Evolutionary conservation across 2,888 invertebrate genomes (phyloP).

Genomic region (Macrophya annulata): DNA sequence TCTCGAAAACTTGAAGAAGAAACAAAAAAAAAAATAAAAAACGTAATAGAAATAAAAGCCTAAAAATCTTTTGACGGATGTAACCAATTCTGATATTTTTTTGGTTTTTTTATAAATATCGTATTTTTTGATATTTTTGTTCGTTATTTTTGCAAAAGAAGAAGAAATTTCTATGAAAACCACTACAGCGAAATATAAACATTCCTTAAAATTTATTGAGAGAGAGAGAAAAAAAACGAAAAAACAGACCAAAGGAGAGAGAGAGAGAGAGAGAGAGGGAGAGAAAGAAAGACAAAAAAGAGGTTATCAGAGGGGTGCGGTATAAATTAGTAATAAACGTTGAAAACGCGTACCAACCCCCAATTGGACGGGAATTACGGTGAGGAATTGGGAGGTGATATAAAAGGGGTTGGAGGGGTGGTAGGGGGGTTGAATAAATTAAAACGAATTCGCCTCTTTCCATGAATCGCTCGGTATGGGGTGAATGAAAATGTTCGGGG

Average conservation of each 20-base stretch:
- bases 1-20: too few relatives aligned
- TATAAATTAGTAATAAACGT: conserved; percentile 10
- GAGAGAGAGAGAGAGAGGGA: background rate
- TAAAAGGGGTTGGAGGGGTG: too few relatives aligned
- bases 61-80: background rate
- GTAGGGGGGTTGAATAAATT: conserved; percentile 1
- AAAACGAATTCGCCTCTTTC: conserved; percentile 10
- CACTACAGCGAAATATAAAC: background rate
- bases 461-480: background rate
- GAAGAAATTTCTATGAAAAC: background rate
- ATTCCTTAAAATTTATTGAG: background rate
- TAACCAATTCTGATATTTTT: background rate
- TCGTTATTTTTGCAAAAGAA: too few relatives aligned
- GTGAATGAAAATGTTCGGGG: background rate
- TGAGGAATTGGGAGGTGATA: too few relatives aligned
- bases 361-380: background rate
- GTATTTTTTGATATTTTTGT: too few relatives aligned
- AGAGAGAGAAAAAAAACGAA: too few relatives aligned
- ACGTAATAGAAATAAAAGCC: too few relatives aligned
- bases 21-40: background rate
- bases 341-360: conserved; percentile 3
- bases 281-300: background rate
- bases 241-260: background rate
- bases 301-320: background rate
- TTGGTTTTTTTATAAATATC: background rate